These are phyloP conservation scores for Cataglyphis altisquamis DNA, from an alignment of 2,888 invertebrate genomes.

Conservation along the genomic window DNA sequence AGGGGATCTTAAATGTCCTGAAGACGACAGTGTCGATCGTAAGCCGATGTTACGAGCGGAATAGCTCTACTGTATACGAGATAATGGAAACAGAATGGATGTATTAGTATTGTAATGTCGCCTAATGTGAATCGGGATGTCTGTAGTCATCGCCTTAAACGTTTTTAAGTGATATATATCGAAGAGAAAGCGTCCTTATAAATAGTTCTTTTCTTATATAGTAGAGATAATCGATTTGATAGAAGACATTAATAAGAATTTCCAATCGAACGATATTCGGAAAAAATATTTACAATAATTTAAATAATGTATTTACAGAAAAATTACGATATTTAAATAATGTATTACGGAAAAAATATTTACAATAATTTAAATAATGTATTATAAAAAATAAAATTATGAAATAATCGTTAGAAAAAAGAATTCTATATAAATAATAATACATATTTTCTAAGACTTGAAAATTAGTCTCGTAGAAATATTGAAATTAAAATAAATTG, in stretches of 20 bases:
- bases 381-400: not conserved
- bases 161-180: not conserved
- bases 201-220: not conserved
- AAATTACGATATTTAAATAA: no score
- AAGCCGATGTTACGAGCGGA: slow-evolving; percentile 29
- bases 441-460: not conserved
- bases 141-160: not conserved
- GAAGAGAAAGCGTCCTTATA: not conserved
- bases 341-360: not conserved
- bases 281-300: not conserved
- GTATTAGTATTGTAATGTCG: slow-evolving; percentile 1
- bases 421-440: not conserved
- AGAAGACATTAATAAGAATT: not conserved
- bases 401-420: not conserved
- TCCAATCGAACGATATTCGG: not conserved
- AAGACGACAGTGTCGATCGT: slow-evolving; percentile 37
- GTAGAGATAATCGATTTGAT: not conserved
- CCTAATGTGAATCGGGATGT: not conserved
- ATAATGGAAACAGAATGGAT: slow-evolving; percentile 29
- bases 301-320: not conserved
- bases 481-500: slow-evolving; percentile 18
- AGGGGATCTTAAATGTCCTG: slow-evolving; percentile 12
- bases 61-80: slow-evolving; percentile 13
- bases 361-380: not conserved
- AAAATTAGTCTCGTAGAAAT: slow-evolving; percentile 16